Evolutionary conservation across 2,888 invertebrate genomes (phyloP), one percentile per base, ranked within the genome.

Genomic region (Eupeodes luniger): DNA sequence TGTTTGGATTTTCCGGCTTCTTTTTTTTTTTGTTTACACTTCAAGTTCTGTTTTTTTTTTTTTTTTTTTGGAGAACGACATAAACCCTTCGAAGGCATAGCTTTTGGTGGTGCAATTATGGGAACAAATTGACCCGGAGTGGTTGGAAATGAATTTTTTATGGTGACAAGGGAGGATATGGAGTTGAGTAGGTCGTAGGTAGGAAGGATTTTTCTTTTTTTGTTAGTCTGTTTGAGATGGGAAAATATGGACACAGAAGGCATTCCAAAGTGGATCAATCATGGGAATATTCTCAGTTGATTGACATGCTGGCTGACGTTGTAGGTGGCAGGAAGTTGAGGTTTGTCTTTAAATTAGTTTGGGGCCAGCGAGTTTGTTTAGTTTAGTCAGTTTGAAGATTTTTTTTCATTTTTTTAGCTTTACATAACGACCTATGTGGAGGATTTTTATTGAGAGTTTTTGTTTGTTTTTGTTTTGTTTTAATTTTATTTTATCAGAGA

Each of bases 181-280:
- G 62, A n/a, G 74, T 5, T 34, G 2, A 16, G 12, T 47, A 2
- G 27, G 34, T 59, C 51, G 57, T 79, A 57, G 6, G 44, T 44
- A 44, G 0, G 3, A 16, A 76, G 19, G 19, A 27, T 27, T 27
- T 61, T 51, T 72, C 51, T 61, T 40, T 78, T 77, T 34, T 40
- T 47, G 53, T 64, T 61, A 53, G 76, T 74, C 87, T 87, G 80
- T 83, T 81, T 87, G 84, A 76, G 84, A 84, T 83, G 72, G 83
- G 66, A 81, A 87, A 84, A 87, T 87, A 87, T 87, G 80, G 86
- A 83, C 83, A 83, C 76, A 80, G 76, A 87, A 80, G 83, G 80
- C 80, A 84, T 76, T 72, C 76, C 61, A 87, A 87, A 87, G 84
- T 84, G 87, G 87, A 87, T 87, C 87, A 87, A 83, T 87, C 87